These are phyloP conservation scores for Acropternis orthonyx DNA, from an alignment of 2,797 vertebrate genomes.

Conservation along the genomic window DNA sequence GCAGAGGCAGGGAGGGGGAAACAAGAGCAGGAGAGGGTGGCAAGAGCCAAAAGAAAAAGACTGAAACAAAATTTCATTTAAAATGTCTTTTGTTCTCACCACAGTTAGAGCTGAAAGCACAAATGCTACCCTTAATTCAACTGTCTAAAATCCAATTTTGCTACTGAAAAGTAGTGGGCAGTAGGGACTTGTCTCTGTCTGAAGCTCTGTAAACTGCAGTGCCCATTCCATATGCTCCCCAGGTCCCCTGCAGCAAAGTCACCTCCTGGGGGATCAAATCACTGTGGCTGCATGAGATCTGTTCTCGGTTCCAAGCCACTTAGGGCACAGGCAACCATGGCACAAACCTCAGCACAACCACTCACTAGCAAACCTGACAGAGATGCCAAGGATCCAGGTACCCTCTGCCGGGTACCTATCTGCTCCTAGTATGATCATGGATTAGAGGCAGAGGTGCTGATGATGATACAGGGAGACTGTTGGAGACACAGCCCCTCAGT, in stretches of 20 bases:
- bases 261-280: neutral
- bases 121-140: neutral
- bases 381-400: neutral
- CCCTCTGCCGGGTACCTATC: neutral
- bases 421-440: neutral
- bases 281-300: neutral
- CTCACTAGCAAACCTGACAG: neutral
- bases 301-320: neutral
- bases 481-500: neutral
- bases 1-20: fast-evolving
- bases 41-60: neutral
- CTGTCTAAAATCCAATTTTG: neutral
- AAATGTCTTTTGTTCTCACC: neutral
- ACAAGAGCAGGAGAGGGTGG: neutral
- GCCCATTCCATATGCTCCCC: neutral
- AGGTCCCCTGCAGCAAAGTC: neutral
- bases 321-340: neutral
- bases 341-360: neutral
- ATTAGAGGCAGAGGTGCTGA: neutral
- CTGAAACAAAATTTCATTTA: neutral
- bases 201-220: fast-evolving
- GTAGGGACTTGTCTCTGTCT: neutral
- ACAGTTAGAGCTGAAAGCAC: neutral
- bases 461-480: neutral
- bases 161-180: neutral